These are phyloP conservation scores for Panulirus ornatus DNA, from an alignment of 1,140 invertebrate species.

Conservation along the genomic window DNA sequence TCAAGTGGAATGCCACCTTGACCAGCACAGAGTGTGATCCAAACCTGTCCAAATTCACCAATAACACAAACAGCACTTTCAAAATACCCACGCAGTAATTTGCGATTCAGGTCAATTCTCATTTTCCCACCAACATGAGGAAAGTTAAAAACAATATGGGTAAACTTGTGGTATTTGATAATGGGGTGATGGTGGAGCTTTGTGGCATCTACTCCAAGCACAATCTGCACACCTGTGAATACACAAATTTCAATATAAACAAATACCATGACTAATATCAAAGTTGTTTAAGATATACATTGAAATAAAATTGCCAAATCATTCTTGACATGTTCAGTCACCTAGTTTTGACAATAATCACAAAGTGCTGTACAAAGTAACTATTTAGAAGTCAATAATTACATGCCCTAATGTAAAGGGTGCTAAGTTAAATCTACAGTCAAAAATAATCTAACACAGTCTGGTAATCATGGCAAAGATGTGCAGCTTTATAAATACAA, in stretches of 20 bases:
- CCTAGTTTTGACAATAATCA: too few species aligned
- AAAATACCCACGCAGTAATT: constrained; percentile 81
- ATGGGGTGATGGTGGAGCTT: constrained; percentile 34
- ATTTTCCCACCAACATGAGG: constrained; percentile 84
- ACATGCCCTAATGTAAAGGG: too few species aligned
- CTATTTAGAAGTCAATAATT: too few species aligned
- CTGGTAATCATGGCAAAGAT: too few species aligned
- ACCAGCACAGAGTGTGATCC: constrained; percentile 82
- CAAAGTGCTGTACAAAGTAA: too few species aligned
- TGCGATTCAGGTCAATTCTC: constrained; percentile 82
- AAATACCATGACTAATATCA: not conserved
- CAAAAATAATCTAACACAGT: too few species aligned
- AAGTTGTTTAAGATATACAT: too few species aligned
- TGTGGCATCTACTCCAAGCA: constrained; percentile 59
- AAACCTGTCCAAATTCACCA: constrained; percentile 78
- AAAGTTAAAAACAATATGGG: constrained; percentile 83
- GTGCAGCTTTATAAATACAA: too few species aligned
- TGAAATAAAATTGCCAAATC: too few species aligned
- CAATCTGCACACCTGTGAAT: constrained; percentile 52
- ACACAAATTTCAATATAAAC: not conserved
- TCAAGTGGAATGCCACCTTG: constrained; percentile 83
- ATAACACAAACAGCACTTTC: constrained; percentile 78
- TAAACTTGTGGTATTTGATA: constrained; percentile 77
- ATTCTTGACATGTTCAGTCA: too few species aligned
- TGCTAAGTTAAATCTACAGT: too few species aligned